Conservation (phyloP, 2,888 invertebrate genomes). For the Thymelicus acteon region DNA sequence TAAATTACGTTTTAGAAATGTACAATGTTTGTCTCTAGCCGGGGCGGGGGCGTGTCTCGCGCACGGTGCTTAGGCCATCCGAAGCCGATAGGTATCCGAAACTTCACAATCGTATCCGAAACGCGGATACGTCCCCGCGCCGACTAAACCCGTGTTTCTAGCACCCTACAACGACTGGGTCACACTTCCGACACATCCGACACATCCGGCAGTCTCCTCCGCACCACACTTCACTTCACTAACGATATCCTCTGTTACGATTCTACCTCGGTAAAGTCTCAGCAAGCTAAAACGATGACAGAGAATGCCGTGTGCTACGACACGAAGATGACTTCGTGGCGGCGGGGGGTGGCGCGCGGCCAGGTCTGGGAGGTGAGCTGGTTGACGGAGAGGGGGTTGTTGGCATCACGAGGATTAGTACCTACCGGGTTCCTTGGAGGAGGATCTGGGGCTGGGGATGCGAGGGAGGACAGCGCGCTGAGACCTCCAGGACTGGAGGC, state of each 20-base stretch:
- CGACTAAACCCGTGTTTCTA: constrained; percentile 54
- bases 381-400: constrained; percentile 96
- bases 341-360: constrained; percentile 70
- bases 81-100: background rate
- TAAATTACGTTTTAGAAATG: constrained; percentile 44
- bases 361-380: constrained; percentile 91
- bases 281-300: constrained; percentile 48
- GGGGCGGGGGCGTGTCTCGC: constrained; percentile 60
- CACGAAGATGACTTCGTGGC: constrained; percentile 81
- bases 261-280: constrained; percentile 48
- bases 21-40: constrained; percentile 42
- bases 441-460: constrained; percentile 91
- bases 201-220: too few species aligned
- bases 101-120: constrained; percentile 51
- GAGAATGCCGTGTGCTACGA: constrained; percentile 67
- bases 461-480: constrained; percentile 84
- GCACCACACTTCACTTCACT: constrained; percentile 7
- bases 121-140: constrained; percentile 61
- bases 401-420: constrained; percentile 95
- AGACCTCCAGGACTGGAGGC: constrained; percentile 81
- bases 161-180: constrained; percentile 61
- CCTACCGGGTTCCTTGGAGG: constrained; percentile 91
- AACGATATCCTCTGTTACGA: constrained; percentile 46
- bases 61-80: constrained; percentile 58
- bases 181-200: background rate